These are phyloP conservation scores for Agriopis leucophaearia DNA, from an alignment of 2,888 invertebrate genomes.

Conservation along the genomic window DNA sequence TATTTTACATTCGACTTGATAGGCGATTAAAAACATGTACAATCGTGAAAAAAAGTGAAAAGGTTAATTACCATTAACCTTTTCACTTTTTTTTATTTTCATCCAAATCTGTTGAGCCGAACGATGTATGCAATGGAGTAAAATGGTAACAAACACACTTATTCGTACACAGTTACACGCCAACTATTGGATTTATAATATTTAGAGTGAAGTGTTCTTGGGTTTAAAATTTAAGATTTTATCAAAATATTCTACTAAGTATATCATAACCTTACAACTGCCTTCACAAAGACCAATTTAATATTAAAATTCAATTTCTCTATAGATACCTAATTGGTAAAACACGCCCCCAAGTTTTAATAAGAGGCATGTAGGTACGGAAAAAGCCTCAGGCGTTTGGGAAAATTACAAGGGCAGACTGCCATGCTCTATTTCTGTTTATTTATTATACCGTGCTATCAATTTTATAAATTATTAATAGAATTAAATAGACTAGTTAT, in stretches of 20 bases:
- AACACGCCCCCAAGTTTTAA: constrained; percentile 40
- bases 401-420: constrained; percentile 34
- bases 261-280: neutral
- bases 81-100: too few relatives aligned
- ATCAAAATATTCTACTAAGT: neutral
- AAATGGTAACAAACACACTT: too few relatives aligned
- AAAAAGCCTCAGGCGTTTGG: constrained; percentile 31
- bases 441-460: constrained; percentile 13
- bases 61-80: too few relatives aligned
- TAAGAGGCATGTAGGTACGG: constrained; percentile 42
- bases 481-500: neutral
- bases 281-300: neutral
- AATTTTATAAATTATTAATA: constrained; percentile 2
- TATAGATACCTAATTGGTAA: constrained; percentile 17
- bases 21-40: too few relatives aligned
- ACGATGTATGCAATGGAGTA: too few relatives aligned
- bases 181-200: neutral
- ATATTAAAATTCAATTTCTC: constrained; percentile 11
- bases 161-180: too few relatives aligned
- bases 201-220: neutral
- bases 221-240: neutral
- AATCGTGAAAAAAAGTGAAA: too few relatives aligned
- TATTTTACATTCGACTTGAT: too few relatives aligned
- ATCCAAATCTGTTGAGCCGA: too few relatives aligned
- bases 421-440: constrained; percentile 28